phyloP scores from a whole-genome alignment of 2,113 vertebrate species.

The Reinhardtius hippoglossoides region DNA sequence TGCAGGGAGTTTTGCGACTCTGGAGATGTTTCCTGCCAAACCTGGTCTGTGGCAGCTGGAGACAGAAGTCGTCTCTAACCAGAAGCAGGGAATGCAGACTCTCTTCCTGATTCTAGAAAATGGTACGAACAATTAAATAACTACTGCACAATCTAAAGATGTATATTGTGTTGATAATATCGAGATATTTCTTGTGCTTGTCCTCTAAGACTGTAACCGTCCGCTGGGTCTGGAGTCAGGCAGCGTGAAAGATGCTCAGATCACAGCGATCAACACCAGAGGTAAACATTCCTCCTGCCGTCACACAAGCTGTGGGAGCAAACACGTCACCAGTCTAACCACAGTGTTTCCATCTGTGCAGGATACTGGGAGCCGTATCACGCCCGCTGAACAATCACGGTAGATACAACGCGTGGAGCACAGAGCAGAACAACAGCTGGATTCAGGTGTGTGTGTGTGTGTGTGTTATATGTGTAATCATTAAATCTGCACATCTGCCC shows the following conservation, averaged over 20 bases:
- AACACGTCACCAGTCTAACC: background rate
- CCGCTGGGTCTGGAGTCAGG: slow-evolving; percentile 89
- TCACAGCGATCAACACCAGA: slow-evolving; percentile 83
- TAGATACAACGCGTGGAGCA: slow-evolving; percentile 94
- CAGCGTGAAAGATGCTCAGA: slow-evolving; percentile 85
- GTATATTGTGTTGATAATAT: background rate
- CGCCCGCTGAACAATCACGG: slow-evolving; percentile 90
- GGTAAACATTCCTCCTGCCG: slow-evolving; percentile 73
- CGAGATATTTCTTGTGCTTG: slow-evolving; percentile 10
- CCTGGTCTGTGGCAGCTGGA: slow-evolving; percentile 93
- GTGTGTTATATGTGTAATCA: background rate
- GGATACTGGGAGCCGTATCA: slow-evolving; percentile 89
- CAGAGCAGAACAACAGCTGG: slow-evolving; percentile 76
- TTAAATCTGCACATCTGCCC: background rate
- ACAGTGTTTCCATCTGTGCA: slow-evolving; percentile 60
- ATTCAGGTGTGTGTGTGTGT: slow-evolving; percentile 89
- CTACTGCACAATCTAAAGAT: background rate
- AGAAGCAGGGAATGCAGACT: slow-evolving; percentile 91
- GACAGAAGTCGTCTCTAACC: slow-evolving; percentile 89
- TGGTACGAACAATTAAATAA: slow-evolving; percentile 78
- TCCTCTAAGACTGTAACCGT: slow-evolving; percentile 85
- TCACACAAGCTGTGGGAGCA: background rate
- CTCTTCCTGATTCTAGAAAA: slow-evolving; percentile 89
- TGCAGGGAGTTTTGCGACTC: slow-evolving; percentile 89
- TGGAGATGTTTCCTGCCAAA: slow-evolving; percentile 93